Percentiles rank a stretch among this genome's conserved stretches.
These are phyloP conservation scores for Watersipora subatra DNA, from an alignment of 1,140 invertebrate species.

Conservation along the genomic window DNA sequence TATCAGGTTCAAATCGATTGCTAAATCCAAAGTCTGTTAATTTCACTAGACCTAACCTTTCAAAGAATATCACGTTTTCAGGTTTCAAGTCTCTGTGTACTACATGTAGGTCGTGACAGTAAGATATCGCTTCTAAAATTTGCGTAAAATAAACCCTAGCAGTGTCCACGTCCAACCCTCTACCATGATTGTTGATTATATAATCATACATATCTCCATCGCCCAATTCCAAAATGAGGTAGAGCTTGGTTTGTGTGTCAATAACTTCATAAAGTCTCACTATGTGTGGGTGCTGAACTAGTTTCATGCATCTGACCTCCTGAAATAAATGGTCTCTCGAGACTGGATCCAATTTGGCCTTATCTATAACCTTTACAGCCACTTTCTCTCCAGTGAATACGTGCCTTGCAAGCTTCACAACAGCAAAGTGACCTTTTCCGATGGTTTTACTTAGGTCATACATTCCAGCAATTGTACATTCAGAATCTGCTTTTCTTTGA, in stretches of 20 bases:
- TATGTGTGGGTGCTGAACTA: conserved; percentile 96
- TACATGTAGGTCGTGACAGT: conserved; percentile 88
- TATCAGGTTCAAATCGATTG: conserved; percentile 81
- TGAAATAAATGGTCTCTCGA: conserved; percentile 94
- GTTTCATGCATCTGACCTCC: conserved; percentile 89
- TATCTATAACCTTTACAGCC: conserved; percentile 77
- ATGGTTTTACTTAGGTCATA: conserved; percentile 88
- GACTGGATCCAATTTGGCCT: conserved; percentile 87
- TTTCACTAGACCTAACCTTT: conserved; percentile 91
- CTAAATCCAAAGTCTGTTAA: conserved; percentile 99
- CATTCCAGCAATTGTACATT: conserved; percentile 81
- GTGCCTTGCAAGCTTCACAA: conserved; percentile 93
- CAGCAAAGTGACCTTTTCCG: conserved; percentile 81
- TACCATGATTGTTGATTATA: conserved; percentile 76
- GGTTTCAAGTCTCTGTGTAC: conserved; percentile 92
- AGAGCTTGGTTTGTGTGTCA: conserved; percentile 64
- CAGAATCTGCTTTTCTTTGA: conserved; percentile 37
- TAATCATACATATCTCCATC: conserved; percentile 99
- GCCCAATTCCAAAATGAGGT: conserved; percentile 85
- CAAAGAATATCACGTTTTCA: conserved; percentile 97
- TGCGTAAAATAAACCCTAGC: conserved; percentile 84
- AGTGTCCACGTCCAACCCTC: conserved; percentile 50
- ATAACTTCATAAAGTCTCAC: conserved; percentile 97
- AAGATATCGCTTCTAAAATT: conserved; percentile 91
- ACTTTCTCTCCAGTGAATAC: conserved; percentile 99